Conservation (phyloP, 2,113 vertebrate species). For the Leucopsar rothschildi region DNA sequence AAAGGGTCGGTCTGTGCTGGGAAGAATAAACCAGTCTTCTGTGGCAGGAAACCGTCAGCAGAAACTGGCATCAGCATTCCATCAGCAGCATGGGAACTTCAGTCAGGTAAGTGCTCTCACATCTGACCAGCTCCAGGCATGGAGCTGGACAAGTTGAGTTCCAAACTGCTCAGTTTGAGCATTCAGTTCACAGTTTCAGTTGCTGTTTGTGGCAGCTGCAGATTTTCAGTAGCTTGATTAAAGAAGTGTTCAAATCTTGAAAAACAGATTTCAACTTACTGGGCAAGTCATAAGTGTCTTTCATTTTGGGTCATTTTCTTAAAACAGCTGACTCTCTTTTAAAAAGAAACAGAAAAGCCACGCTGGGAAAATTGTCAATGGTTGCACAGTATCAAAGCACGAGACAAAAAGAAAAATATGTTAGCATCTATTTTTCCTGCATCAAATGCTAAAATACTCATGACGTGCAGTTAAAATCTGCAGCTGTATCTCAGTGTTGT, state of each 20-base stretch:
- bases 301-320: neutral
- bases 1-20: constrained; percentile 82
- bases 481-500: neutral
- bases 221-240: neutral
- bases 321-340: neutral
- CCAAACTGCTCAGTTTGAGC: neutral
- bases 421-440: neutral
- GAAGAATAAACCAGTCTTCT: constrained; percentile 81
- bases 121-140: neutral
- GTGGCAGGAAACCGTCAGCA: constrained; percentile 82
- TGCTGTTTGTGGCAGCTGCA: neutral
- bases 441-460: neutral
- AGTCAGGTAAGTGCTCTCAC: constrained; percentile 80
- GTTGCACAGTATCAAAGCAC: neutral
- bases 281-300: neutral
- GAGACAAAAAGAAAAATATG: neutral
- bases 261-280: neutral
- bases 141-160: neutral
- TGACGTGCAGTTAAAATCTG: neutral
- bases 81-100: constrained; percentile 87
- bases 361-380: neutral
- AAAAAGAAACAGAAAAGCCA: neutral
- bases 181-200: neutral
- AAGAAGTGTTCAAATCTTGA: neutral
- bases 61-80: constrained; percentile 88